Evolutionary conservation across 2,113 vertebrate genomes (phyloP).

Genomic region (Melanotaenia duboulayi): DNA sequence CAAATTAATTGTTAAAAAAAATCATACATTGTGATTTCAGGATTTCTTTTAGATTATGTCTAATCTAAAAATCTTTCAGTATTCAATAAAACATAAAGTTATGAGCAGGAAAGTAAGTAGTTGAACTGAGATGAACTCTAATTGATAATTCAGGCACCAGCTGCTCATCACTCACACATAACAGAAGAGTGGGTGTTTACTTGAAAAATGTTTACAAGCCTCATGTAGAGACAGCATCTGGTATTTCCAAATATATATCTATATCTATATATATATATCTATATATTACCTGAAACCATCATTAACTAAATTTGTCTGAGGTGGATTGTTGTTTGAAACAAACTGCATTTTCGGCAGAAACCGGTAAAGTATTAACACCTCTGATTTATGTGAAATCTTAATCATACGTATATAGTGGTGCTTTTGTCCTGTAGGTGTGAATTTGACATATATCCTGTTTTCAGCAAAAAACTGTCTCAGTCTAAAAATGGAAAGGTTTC

Average conservation of each 20-base stretch:
- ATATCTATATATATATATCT: too few species aligned
- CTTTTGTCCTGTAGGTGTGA: conserved; percentile 1
- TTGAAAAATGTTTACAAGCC: not conserved
- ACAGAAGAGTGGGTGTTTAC: not conserved
- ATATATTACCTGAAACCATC: too few species aligned
- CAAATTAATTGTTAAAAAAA: too few species aligned
- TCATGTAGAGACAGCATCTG: not conserved
- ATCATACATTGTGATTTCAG: too few species aligned
- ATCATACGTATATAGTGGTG: too few species aligned
- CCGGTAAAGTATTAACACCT: not conserved
- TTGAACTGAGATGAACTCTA: too few species aligned
- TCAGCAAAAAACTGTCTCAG: not conserved
- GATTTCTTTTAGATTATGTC: too few species aligned
- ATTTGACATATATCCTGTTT: conserved; percentile 19
- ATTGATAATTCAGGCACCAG: too few species aligned
- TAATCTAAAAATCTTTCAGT: not conserved
- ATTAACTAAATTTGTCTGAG: not conserved
- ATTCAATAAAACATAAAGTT: not conserved
- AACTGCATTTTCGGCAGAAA: not conserved
- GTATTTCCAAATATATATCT: too few species aligned
- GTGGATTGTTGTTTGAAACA: not conserved
- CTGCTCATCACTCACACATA: not conserved
- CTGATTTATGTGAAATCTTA: not conserved
- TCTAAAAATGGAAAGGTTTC: conserved; percentile 11
- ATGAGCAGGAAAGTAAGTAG: not conserved